A percentile compares a stretch with the other conserved stretches of the same genome.
phyloP scores from a whole-genome alignment of 2,797 vertebrate genomes.

The Ataeniobius toweri region DNA sequence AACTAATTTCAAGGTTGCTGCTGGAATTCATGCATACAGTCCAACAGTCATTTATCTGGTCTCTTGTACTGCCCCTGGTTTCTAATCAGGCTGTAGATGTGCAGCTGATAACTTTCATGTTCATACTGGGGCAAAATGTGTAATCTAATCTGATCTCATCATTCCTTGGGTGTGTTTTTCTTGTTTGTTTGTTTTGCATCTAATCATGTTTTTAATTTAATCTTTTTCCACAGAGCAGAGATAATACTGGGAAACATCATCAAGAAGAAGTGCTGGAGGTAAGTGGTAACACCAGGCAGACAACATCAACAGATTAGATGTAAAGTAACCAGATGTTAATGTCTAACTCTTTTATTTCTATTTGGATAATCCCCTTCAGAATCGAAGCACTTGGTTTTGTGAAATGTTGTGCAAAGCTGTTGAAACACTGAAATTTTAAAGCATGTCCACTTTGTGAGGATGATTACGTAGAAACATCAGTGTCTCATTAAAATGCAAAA shows the following conservation, averaged over 20 bases:
- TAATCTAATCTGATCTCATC: conserved; percentile 61
- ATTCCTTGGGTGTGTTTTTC: conserved; percentile 10
- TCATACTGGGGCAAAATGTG: conserved; percentile 14
- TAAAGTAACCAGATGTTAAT: not conserved
- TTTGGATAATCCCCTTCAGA: not conserved
- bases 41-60: conserved; percentile 16
- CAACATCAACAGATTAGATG: not conserved
- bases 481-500: conserved; percentile 1
- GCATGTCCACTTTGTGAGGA: not conserved
- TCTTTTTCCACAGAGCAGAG: conserved; percentile 86
- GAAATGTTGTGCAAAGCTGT: not conserved
- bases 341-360: too few relatives aligned
- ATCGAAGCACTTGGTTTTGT: not conserved
- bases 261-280: conserved; percentile 99
- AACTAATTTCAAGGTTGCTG: conserved; percentile 55
- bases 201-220: not conserved
- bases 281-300: conserved; percentile 38
- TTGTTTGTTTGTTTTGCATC: not conserved
- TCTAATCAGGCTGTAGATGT: conserved; percentile 52
- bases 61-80: conserved; percentile 31
- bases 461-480: conserved; percentile 1
- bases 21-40: conserved; percentile 22
- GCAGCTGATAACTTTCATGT: conserved; percentile 49
- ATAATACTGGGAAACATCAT: conserved; percentile 97
- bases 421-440: not conserved